Conservation (phyloP, 1,140 invertebrate species). For the Trichomalopsis sarcophagae region DNA sequence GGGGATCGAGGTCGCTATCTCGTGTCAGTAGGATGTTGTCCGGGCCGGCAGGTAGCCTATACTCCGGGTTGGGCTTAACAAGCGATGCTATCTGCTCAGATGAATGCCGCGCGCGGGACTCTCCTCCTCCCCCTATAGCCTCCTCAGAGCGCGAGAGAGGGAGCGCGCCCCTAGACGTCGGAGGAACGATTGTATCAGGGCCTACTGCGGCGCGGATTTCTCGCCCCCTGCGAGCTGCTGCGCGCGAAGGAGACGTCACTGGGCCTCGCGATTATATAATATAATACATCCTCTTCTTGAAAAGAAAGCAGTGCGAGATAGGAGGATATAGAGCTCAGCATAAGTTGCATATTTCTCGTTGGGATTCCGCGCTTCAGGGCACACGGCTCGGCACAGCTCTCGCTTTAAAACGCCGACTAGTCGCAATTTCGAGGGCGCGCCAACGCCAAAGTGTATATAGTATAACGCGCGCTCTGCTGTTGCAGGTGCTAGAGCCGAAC, state of each 20-base stretch:
- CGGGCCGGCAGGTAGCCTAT: conserved; percentile 32
- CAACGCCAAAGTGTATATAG: background rate
- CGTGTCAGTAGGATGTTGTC: conserved; percentile 55
- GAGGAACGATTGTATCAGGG: conserved; percentile 36
- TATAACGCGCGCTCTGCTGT: background rate
- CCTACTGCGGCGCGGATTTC: conserved; percentile 20
- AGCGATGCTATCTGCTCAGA: conserved; percentile 61
- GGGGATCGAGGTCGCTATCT: conserved; percentile 48
- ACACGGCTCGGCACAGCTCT: background rate
- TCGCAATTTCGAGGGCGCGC: background rate
- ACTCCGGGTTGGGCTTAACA: conserved; percentile 55
- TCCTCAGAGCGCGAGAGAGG: background rate
- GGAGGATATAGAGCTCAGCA: background rate
- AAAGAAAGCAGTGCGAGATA: too few species aligned
- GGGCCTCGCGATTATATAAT: background rate
- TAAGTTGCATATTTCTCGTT: background rate
- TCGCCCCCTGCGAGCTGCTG: background rate
- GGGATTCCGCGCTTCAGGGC: background rate
- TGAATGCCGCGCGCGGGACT: conserved; percentile 57
- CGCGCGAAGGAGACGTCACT: conserved; percentile 12
- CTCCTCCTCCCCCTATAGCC: conserved; percentile 36
- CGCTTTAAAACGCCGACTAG: background rate
- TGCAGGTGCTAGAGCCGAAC: background rate
- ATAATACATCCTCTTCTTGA: too few species aligned
- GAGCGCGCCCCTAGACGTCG: conserved; percentile 5